phyloP scores from a whole-genome alignment of 2,888 invertebrate genomes.

The Fragum whitleyi region DNA sequence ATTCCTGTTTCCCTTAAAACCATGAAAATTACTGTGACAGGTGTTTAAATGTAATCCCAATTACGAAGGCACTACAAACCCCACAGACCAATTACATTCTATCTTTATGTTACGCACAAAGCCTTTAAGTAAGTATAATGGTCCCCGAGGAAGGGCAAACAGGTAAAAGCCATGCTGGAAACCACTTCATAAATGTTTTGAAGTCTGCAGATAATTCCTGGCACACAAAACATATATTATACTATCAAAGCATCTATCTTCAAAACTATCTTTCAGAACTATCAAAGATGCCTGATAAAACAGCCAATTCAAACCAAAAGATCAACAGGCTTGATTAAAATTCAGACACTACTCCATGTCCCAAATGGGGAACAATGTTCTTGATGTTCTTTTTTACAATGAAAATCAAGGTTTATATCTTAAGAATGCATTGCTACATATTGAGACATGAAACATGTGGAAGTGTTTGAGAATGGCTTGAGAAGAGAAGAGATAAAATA shows the following conservation, averaged over 20 bases:
- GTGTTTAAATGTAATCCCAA: too few relatives aligned
- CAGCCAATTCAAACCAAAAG: constrained; percentile 10
- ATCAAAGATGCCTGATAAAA: constrained; percentile 10
- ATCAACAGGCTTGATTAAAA: constrained; percentile 17
- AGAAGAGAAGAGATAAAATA: too few relatives aligned
- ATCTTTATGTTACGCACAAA: too few relatives aligned
- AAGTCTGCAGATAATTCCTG: constrained; percentile 9
- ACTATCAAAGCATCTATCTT: constrained; percentile 16
- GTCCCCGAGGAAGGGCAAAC: not conserved
- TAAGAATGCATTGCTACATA: too few relatives aligned
- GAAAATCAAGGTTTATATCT: too few relatives aligned
- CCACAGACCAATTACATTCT: too few relatives aligned
- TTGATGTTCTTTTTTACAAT: not conserved
- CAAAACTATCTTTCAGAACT: constrained; percentile 10
- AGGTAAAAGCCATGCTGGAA: constrained; percentile 14
- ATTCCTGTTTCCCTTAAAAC: too few relatives aligned
- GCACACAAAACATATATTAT: constrained; percentile 4
- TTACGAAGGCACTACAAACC: too few relatives aligned
- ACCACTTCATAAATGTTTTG: constrained; percentile 21
- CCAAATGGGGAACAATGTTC: not conserved
- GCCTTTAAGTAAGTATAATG: not conserved
- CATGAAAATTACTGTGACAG: too few relatives aligned
- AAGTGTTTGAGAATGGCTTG: too few relatives aligned
- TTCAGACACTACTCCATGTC: constrained; percentile 14
- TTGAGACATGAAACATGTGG: too few relatives aligned